These are phyloP conservation scores for Gonocerus acuteangulatus DNA, from an alignment of 2,888 invertebrate species.

Conservation along the genomic window DNA sequence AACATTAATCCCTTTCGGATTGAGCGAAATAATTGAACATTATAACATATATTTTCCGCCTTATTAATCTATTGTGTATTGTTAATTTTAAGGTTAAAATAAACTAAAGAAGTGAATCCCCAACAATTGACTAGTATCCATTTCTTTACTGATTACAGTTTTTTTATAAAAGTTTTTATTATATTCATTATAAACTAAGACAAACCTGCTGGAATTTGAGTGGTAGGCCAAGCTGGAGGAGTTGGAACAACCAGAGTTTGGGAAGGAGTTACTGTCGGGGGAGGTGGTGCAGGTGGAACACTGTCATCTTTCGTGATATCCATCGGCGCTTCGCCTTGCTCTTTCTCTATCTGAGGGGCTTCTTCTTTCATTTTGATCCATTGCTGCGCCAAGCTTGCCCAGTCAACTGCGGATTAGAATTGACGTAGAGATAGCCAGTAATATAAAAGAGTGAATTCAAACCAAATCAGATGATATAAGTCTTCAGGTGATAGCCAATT, in stretches of 20 bases:
- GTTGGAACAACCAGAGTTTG: constrained; percentile 38
- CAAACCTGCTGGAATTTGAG: constrained; percentile 12
- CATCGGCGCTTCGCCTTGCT: constrained; percentile 81
- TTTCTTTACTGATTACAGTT: no score
- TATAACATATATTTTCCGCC: no score
- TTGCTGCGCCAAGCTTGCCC: constrained; percentile 93
- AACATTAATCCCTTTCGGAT: no score
- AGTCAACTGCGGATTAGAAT: constrained; percentile 62
- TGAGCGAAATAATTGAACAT: no score
- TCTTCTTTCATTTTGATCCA: constrained; percentile 93
- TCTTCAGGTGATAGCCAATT: background rate
- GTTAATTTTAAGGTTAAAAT: no score
- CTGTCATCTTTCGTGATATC: constrained; percentile 64
- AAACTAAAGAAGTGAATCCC: no score
- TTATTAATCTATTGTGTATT: no score
- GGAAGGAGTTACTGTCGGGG: constrained; percentile 39
- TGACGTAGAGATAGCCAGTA: constrained; percentile 3
- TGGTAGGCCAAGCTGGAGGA: constrained; percentile 12
- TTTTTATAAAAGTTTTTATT: no score
- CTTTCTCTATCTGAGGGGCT: constrained; percentile 46
- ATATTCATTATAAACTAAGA: no score
- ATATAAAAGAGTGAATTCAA: background rate
- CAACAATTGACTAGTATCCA: no score
- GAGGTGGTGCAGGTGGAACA: constrained; percentile 44
- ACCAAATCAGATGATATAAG: background rate